A percentile compares a stretch with the other conserved stretches of the same genome.
Evolutionary conservation across 2,113 vertebrate species (phyloP).

Genomic region (Anoura caudifer): DNA sequence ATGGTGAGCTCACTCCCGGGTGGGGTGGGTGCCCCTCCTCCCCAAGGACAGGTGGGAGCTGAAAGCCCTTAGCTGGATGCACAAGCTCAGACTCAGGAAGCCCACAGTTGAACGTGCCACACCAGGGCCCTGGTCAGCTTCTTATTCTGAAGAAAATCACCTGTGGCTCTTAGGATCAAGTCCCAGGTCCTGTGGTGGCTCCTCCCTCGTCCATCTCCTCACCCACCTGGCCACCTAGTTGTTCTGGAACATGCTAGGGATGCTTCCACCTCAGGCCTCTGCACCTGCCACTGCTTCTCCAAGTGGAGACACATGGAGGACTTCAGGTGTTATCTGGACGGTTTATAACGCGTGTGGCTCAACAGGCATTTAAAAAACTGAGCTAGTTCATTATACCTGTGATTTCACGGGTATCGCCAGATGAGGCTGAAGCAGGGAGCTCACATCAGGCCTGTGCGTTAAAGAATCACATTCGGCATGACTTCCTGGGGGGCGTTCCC

Average conservation of each 20-base stretch:
- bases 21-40: too few relatives aligned
- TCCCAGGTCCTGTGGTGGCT: too few relatives aligned
- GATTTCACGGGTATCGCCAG: fast-evolving
- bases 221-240: not conserved
- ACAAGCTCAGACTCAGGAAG: not conserved
- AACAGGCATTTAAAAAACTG: not conserved
- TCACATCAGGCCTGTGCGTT: fast-evolving
- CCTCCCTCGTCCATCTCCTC: not conserved
- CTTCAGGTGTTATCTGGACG: not conserved
- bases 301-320: not conserved
- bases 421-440: not conserved
- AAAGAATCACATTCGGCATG: fast-evolving
- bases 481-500: not conserved
- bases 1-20: conserved; percentile 84
- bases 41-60: not conserved
- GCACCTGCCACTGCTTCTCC: not conserved
- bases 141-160: not conserved
- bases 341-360: not conserved
- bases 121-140: not conserved
- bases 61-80: fast-evolving
- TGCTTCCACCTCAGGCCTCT: not conserved
- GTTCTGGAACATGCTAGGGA: not conserved
- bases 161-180: not conserved
- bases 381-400: not conserved
- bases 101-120: not conserved